phyloP scores from a whole-genome alignment of 2,888 invertebrate species.

The Sympetrum striolatum region DNA sequence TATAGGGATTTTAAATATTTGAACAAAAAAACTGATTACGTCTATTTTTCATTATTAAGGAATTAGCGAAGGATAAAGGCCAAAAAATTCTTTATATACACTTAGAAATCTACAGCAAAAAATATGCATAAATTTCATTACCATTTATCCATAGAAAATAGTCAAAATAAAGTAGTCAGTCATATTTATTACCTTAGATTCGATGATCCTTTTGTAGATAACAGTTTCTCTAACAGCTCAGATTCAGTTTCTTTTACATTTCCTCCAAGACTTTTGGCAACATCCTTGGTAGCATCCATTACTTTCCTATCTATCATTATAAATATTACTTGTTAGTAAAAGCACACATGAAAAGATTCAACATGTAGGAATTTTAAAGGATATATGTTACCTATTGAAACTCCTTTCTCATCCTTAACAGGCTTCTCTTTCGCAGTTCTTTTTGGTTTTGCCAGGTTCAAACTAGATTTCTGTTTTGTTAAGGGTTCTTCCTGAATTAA shows the following conservation, averaged over 20 bases:
- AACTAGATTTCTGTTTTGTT: neutral
- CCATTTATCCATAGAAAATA: neutral
- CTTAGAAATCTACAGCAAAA: no score
- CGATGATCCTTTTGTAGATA: neutral
- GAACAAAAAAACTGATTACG: no score
- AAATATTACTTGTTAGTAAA: conserved; percentile 6
- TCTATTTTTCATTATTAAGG: no score
- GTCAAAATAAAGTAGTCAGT: neutral
- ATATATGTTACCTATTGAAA: neutral
- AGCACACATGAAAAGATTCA: neutral
- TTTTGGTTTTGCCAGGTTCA: neutral
- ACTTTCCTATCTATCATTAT: conserved; percentile 57
- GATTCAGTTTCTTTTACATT: conserved; percentile 74
- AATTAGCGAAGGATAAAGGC: no score
- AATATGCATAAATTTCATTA: no score
- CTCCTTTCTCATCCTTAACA: neutral
- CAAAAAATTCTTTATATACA: no score
- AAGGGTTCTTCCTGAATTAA: neutral
- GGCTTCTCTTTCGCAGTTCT: neutral
- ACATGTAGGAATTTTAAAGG: neutral
- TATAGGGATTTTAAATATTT: no score
- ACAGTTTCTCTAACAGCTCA: conserved; percentile 71
- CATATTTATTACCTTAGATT: neutral
- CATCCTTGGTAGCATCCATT: conserved; percentile 71
- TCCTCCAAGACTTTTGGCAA: conserved; percentile 74